These are phyloP conservation scores for Glaucopsyche alexis DNA, from an alignment of 2,888 invertebrate genomes.

Conservation along the genomic window DNA sequence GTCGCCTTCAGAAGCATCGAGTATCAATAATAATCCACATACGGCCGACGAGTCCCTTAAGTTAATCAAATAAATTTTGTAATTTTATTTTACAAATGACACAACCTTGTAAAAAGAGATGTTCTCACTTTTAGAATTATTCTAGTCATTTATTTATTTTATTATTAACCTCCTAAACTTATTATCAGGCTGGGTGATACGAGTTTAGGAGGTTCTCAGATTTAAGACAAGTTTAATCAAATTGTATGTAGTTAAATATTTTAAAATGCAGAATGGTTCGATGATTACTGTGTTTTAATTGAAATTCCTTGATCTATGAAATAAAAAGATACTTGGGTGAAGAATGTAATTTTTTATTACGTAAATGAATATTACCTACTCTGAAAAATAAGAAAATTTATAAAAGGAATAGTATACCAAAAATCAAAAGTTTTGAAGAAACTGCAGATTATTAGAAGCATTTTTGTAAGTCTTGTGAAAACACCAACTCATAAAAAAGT, in stretches of 20 bases:
- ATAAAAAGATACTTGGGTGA: too few relatives aligned
- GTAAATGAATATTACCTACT: too few relatives aligned
- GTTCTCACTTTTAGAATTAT: constrained; percentile 40
- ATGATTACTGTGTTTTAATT: constrained; percentile 50
- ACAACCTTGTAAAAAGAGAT: constrained; percentile 21
- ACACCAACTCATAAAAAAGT: too few relatives aligned
- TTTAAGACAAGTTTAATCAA: constrained; percentile 27
- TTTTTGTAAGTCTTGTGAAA: too few relatives aligned
- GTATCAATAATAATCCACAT: constrained; percentile 6
- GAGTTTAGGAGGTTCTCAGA: constrained; percentile 46
- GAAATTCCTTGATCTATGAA: constrained; percentile 28
- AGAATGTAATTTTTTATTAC: too few relatives aligned
- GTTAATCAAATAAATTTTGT: constrained; percentile 12
- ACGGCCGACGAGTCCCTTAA: neutral
- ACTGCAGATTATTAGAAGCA: too few relatives aligned
- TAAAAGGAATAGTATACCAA: too few relatives aligned
- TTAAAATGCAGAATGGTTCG: constrained; percentile 53
- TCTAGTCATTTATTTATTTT: constrained; percentile 50
- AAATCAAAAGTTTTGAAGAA: too few relatives aligned
- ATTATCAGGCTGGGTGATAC: constrained; percentile 67
- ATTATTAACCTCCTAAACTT: constrained; percentile 47
- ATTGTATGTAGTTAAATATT: constrained; percentile 29
- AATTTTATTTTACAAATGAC: constrained; percentile 14
- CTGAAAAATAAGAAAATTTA: too few relatives aligned
- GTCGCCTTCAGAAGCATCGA: constrained; percentile 61